Evolutionary conservation across 2,797 vertebrate species (phyloP).

Genomic region (Erpetoichthys calabaricus): DNA sequence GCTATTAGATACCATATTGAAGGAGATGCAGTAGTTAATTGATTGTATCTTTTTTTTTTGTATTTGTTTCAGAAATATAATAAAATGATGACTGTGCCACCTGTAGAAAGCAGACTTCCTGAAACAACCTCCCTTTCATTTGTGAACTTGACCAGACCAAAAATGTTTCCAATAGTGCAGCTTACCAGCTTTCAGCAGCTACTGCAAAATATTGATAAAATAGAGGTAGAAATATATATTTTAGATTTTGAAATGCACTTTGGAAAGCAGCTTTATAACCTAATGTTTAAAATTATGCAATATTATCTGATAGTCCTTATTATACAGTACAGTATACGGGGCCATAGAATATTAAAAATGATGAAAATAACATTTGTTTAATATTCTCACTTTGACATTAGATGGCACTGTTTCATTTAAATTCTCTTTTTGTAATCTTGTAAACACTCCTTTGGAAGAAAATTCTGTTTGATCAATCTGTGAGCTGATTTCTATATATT

Average conservation of each 20-base stretch:
- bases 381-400: too few relatives aligned
- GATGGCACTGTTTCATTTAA: too few relatives aligned
- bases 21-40: neutral
- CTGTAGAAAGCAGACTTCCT: slow-evolving; percentile 24
- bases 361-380: too few relatives aligned
- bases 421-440: too few relatives aligned
- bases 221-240: slow-evolving; percentile 64
- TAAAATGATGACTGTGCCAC: slow-evolving; percentile 41
- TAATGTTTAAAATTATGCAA: too few relatives aligned
- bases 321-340: neutral
- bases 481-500: too few relatives aligned
- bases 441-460: too few relatives aligned
- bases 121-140: slow-evolving; percentile 17
- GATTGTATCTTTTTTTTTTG: neutral
- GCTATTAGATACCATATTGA: slow-evolving; percentile 6
- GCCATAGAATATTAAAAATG: neutral
- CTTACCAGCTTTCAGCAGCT: slow-evolving; percentile 67
- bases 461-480: too few relatives aligned
- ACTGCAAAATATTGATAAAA: slow-evolving; percentile 65
- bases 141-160: slow-evolving; percentile 21
- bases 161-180: slow-evolving; percentile 55
- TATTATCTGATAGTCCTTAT: too few relatives aligned
- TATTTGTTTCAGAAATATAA: slow-evolving; percentile 54
- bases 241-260: too few relatives aligned
- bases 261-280: too few relatives aligned